These are phyloP conservation scores for Neotoma lepida DNA, from an alignment of 2,113 vertebrate genomes.

Conservation along the genomic window DNA sequence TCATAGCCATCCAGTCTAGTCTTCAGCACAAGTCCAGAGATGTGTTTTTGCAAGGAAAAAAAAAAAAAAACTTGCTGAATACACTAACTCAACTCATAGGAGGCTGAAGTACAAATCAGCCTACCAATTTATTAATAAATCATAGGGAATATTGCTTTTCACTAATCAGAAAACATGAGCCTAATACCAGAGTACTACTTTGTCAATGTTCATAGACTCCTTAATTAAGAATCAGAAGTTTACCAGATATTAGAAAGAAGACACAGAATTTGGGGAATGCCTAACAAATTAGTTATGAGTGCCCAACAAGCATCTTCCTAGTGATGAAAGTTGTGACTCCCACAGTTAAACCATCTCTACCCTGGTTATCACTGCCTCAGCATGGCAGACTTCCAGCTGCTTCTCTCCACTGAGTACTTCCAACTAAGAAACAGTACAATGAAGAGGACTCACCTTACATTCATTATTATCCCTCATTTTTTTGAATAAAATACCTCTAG, in stretches of 20 bases:
- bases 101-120: slow-evolving; percentile 27
- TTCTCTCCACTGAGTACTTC: neutral
- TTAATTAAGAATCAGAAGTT: slow-evolving; percentile 25
- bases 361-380: neutral
- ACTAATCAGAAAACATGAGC: neutral
- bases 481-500: slow-evolving; percentile 27
- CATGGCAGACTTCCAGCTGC: neutral
- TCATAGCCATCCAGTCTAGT: neutral
- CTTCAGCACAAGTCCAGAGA: neutral
- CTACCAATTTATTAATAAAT: slow-evolving; percentile 31
- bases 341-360: neutral
- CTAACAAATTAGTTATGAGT: neutral
- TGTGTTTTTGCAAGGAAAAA: neutral
- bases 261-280: neutral
- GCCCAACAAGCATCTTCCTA: neutral
- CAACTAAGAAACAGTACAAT: neutral
- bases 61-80: neutral
- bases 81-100: slow-evolving; percentile 18
- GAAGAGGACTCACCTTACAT: neutral
- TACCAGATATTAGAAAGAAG: neutral
- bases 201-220: neutral
- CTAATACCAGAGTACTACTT: slow-evolving; percentile 16
- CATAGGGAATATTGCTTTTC: slow-evolving; percentile 45
- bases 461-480: neutral
- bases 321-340: neutral